Evolutionary conservation across 1,140 invertebrate genomes (phyloP).

Genomic region (honey bee (Apis mellifera)): DNA sequence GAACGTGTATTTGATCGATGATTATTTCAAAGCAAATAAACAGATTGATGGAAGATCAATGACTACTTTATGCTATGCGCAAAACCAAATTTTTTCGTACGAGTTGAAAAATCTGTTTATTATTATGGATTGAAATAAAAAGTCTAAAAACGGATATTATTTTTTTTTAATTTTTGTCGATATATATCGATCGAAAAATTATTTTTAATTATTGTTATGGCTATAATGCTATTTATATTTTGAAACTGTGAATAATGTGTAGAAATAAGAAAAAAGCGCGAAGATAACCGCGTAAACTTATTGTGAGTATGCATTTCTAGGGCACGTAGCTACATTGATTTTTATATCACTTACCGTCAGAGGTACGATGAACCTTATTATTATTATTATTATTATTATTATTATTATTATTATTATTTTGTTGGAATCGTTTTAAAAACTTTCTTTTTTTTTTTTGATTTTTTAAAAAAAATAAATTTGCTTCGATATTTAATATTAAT

Average conservation of each 20-base stretch:
- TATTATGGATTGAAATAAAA: too few species aligned
- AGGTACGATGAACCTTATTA: slow-evolving; percentile 54
- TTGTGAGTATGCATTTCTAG: slow-evolving; percentile 50
- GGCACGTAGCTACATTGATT: slow-evolving; percentile 69
- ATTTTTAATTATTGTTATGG: too few species aligned
- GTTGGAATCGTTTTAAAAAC: not conserved
- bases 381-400: not conserved
- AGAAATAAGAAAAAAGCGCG: slow-evolving; percentile 6
- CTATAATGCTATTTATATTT: not conserved
- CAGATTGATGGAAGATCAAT: slow-evolving; percentile 59
- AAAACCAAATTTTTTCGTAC: slow-evolving; percentile 9
- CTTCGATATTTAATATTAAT: too few species aligned
- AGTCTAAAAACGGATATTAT: too few species aligned
- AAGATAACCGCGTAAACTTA: slow-evolving; percentile 3
- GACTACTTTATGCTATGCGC: slow-evolving; percentile 52
- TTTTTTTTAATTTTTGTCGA: too few species aligned
- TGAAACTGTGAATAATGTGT: not conserved
- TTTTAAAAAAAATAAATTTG: not conserved
- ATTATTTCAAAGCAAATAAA: not conserved
- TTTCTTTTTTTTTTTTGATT: too few species aligned
- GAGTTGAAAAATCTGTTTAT: too few species aligned
- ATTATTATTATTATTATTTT: not conserved
- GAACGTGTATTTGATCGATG: not conserved
- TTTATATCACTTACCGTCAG: slow-evolving; percentile 53
- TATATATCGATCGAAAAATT: too few species aligned